Base-by-base conservation (phyloP, 1,140 invertebrate genomes). In the Chrysopa pallens region DNA sequence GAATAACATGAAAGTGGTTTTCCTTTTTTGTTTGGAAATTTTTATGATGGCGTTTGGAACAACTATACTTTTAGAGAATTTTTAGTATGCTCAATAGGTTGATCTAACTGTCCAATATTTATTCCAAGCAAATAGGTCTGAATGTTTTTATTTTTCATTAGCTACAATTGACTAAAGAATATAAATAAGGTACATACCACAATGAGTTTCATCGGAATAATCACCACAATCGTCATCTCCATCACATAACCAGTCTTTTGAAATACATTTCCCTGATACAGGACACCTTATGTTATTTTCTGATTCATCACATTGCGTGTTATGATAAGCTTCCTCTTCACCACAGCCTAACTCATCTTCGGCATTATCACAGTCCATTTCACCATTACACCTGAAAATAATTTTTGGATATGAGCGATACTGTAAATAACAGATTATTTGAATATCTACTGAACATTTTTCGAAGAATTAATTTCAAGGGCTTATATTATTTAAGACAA, bases 161-260 rank as follows among this genome's bases (percentile, higher is more conserved):
- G n/a, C n/a, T n/a, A n/a, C n/a, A n/a, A n/a, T n/a, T n/a, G n/a
- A n/a, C n/a, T n/a, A n/a, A n/a, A 31, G 11, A 31, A 31, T 31
- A 31, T 7, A 7, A 11, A 6, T 31, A 29, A 42, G 1, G 11
- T 15, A 40, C 59, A 63, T 61, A 72, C 79, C 76, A 52, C 81
- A 85, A 50, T 76, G 75, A 6, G 78, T 80, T 58, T 87, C 86
- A 55, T 89, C 84, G 4, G 80, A 82, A 52, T 73, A 81, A 59
- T 89, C 84, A 0, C 77, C 79, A 50, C 86, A 90, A 55, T 90
- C 75, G 39, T 73, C 69, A 46, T 88, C 83, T 2, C 77, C 75
- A 54, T 83, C 83, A 58, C 85, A 90, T 1, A 80, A 60, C 78
- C 80, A 85, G 3, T 78, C 68, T 42, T 74, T 69, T 11, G 72